phyloP scores from a whole-genome alignment of 2,797 vertebrate genomes.

The Lycodopsis pacificus region DNA sequence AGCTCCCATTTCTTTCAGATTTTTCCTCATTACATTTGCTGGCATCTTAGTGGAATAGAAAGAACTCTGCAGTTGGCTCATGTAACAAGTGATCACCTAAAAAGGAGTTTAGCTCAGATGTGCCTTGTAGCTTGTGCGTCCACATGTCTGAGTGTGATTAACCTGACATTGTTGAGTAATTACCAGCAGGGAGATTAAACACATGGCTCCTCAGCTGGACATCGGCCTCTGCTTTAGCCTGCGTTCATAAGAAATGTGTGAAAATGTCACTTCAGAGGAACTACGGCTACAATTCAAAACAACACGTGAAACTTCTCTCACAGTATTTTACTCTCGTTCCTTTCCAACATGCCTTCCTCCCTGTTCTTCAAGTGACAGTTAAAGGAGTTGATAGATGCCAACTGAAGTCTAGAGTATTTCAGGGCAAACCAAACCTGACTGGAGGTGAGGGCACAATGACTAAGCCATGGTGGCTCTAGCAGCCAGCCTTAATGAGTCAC shows the following conservation, averaged over 20 bases:
- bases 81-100: conserved; percentile 50
- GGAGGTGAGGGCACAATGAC: conserved; percentile 68
- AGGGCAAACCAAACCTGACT: conserved; percentile 68
- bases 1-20: conserved; percentile 29
- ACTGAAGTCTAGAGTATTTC: conserved; percentile 55
- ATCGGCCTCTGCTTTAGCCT: conserved; percentile 11
- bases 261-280: conserved; percentile 2
- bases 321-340: conserved; percentile 41
- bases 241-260: neutral
- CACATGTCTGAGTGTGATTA: conserved; percentile 56
- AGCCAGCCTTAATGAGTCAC: conserved; percentile 65
- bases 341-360: conserved; percentile 15
- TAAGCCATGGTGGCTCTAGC: conserved; percentile 54
- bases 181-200: conserved; percentile 57
- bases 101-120: conserved; percentile 41
- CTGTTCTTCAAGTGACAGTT: conserved; percentile 47
- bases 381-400: conserved; percentile 66
- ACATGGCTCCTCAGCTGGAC: conserved; percentile 21
- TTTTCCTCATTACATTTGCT: conserved; percentile 29
- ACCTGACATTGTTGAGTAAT: conserved; percentile 52
- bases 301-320: conserved; percentile 21
- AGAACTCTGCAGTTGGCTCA: conserved; percentile 16
- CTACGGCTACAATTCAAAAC: conserved; percentile 18
- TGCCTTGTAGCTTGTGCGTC: conserved; percentile 49
- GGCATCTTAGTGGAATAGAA: conserved; percentile 32